Evolutionary conservation across 2,888 invertebrate genomes (phyloP), one percentile per base, ranked within the genome.

Genomic region (Lacanobia oleracea): DNA sequence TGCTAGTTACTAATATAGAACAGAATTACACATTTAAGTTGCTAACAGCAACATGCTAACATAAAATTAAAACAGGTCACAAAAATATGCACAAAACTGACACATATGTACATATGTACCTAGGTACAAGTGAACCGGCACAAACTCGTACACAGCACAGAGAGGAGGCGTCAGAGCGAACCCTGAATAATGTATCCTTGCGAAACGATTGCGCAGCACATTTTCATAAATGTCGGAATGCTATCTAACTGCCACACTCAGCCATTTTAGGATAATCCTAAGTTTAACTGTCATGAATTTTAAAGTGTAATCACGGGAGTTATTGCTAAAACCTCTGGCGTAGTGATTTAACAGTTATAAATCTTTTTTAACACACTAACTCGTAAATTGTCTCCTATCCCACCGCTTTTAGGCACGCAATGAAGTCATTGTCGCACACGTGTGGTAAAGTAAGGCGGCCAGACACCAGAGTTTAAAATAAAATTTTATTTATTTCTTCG

Each of bases 201-300:
- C 53, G 69, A 82, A 81, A 83, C 59, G 79, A 79, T 67, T 66
- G 67, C 75, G 65, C 61, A 75, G 70, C 67, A 65, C 64, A 70
- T 72, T 79, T 84, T 79, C 85, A 79, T 82, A 82, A 83, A 75
- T 81, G 77, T 64, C 82, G 27, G 56, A 73, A 83, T 73, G 72
- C 68, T 75, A 66, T 72, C 70, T 70, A 64, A 77, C 69, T 67
- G 66, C 33, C 72, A 69, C 79, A 70, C 64, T 45, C 67, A 54
- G n/a, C 50, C 56, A 74, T 74, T 83, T 54, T 61, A 64, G 63
- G 62, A 48, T 73, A 78, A 82, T 73, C 62, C 83, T 73, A 60
- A 69, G 56, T 69, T 59, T 59, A 45, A 65, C 50, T 53, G 60
- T 50, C 62, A 67, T 68, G 50, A 67, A 72, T 66, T 43, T 65